These are phyloP conservation scores for Acromyrmex charruanus DNA, from an alignment of 1,140 invertebrate genomes.

Conservation along the genomic window DNA sequence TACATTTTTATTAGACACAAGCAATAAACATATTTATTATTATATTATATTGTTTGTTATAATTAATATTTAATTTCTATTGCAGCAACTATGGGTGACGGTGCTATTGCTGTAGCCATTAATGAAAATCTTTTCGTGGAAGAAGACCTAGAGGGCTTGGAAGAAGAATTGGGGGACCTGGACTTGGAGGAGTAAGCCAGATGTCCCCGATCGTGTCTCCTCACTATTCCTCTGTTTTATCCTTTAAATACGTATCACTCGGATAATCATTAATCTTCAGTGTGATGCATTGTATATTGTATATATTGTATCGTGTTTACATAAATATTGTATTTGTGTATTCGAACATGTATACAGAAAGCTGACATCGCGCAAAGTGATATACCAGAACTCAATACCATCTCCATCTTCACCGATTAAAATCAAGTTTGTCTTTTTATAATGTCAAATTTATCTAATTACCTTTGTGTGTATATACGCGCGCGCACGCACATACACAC, in stretches of 20 bases:
- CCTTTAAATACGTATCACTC: constrained; percentile 31
- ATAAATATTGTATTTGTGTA: constrained; percentile 44
- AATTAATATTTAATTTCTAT: constrained; percentile 44
- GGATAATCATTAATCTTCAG: constrained; percentile 56
- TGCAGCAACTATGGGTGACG: constrained; percentile 82
- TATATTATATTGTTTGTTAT: not conserved
- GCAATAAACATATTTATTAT: not conserved
- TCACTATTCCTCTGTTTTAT: constrained; percentile 54
- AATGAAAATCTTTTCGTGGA: constrained; percentile 98
- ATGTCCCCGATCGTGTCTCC: constrained; percentile 71
- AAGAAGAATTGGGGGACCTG: constrained; percentile 93
- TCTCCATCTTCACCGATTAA: constrained; percentile 24
- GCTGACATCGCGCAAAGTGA: constrained; percentile 49
- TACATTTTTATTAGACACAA: not conserved
- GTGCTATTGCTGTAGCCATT: constrained; percentile 91
- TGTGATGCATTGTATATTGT: constrained; percentile 61
- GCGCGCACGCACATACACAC: too few species aligned
- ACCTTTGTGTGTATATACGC: not conserved
- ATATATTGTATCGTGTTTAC: constrained; percentile 44
- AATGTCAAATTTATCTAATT: constrained; percentile 26
- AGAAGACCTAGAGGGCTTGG: constrained; percentile 93
- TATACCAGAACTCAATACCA: constrained; percentile 10
- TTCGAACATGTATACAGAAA: constrained; percentile 51
- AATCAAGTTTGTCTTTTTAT: constrained; percentile 27
- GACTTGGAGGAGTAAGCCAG: constrained; percentile 89